These are phyloP conservation scores for Caracal caracal DNA, from an alignment of 2,113 vertebrate genomes.

Conservation along the genomic window DNA sequence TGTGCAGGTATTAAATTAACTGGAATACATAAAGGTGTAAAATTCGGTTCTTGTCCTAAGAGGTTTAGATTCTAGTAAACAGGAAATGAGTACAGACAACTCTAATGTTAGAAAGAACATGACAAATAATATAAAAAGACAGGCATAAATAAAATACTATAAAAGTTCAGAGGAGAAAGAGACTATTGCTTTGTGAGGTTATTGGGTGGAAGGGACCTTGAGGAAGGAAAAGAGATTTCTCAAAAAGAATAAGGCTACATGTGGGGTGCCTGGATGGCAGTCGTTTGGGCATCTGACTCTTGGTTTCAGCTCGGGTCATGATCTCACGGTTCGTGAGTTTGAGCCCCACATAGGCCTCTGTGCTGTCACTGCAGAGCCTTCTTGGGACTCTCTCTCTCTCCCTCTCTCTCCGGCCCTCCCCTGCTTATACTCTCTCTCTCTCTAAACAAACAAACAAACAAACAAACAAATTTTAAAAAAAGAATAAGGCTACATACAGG, in stretches of 20 bases:
- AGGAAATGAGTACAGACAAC: slow-evolving; percentile 26
- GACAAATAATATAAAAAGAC: slow-evolving; percentile 38
- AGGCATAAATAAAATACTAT: background rate
- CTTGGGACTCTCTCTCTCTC: no score
- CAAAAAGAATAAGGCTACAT: background rate
- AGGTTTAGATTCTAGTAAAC: background rate
- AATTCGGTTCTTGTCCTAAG: background rate
- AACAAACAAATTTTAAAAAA: background rate
- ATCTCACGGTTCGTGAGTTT: no score
- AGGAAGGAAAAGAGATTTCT: background rate
- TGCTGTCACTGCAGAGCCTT: no score
- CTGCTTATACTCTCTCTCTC: no score
- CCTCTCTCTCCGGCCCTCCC: no score
- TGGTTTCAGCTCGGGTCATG: no score
- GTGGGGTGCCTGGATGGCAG: no score
- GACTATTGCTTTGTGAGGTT: background rate
- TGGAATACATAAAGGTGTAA: background rate
- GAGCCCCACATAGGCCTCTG: no score
- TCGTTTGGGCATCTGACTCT: no score
- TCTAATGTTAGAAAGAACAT: background rate
- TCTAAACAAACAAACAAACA: no score
- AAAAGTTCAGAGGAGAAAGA: background rate
- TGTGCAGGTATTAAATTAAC: background rate
- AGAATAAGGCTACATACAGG: background rate
- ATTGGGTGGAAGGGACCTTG: background rate